Conservation (phyloP, 2,888 invertebrate genomes). For the Nezara viridula region DNA sequence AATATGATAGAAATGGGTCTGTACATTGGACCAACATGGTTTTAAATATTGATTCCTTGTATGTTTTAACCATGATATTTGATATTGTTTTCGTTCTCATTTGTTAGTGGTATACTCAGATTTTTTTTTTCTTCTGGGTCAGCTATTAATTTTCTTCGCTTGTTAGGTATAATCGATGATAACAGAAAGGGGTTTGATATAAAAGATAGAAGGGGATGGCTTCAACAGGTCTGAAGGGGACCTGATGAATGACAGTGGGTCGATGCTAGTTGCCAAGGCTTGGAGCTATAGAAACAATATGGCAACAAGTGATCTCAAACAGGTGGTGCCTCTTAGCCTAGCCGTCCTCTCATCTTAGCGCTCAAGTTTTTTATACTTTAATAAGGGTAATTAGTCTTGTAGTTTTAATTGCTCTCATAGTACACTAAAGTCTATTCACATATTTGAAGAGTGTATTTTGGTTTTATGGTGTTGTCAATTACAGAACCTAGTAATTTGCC, state of each 20-base stretch:
- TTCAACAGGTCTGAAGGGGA: slow-evolving; percentile 41
- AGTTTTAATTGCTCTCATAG: not conserved
- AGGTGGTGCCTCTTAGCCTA: slow-evolving; percentile 18
- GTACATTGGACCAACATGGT: no score
- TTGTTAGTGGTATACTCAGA: no score
- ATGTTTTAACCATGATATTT: no score
- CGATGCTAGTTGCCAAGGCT: slow-evolving; percentile 30
- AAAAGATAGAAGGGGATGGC: not conserved
- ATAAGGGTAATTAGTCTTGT: not conserved
- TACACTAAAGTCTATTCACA: not conserved
- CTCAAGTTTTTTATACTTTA: not conserved
- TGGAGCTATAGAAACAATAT: slow-evolving; percentile 23
- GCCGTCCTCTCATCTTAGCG: not conserved
- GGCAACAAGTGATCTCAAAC: slow-evolving; percentile 45
- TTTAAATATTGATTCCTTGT: no score
- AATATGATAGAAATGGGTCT: no score
- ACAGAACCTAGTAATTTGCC: no score
- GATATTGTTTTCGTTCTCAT: no score
- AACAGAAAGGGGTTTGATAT: not conserved
- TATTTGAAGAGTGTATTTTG: not conserved
- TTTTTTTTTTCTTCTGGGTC: not conserved
- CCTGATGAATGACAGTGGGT: slow-evolving; percentile 39
- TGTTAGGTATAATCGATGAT: not conserved
- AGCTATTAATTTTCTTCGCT: not conserved
- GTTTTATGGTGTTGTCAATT: no score